Evolutionary conservation across 2,888 invertebrate species (phyloP), one percentile per base, ranked within the genome.

Genomic region (Siphlonurus alternatus): DNA sequence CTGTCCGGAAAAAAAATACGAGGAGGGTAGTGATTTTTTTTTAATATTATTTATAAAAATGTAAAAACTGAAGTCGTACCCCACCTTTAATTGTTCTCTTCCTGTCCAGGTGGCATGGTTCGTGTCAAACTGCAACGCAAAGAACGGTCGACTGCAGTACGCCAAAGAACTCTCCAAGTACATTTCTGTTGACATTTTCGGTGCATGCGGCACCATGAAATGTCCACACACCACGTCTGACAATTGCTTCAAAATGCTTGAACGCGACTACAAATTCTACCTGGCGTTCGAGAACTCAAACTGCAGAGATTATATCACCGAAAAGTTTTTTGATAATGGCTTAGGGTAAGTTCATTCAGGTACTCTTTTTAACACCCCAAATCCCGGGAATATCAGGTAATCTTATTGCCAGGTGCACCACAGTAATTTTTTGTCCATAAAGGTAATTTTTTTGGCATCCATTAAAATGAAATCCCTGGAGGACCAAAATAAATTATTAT

Each of bases 241-340:
- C 71, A 84, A 86, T 73, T 97, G 96, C 74, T 89, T 94, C 72
- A 88, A 92, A 66, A 87, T 93, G 82, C 81, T 96, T 64, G 89
- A 93, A 73, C 87, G 82, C 66, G 92, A 95, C 69, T 97, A 97
- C 79, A 96, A 96, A 76, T 97, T 96, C 78, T 97, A 97, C 75
- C 81, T 97, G 70, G 92, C 96, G 0, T 97, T 97, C 74, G 97
- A 97, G 76, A 97, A 97, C 76, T 95, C 95, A 25, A 96, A 96
- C 73, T 97, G 97, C 76, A 83, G 86, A 65, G 95, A 96, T 76
- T 97, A 97, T 74, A 89, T 96, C 69, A 95, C 96, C 0, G 97
- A 97, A 75, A 97, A 97, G 75, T 93, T 96, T 77, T 97, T 93
- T 76, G 92, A 95, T 63, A 96, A 96, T 73, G 95, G 94, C 65